These are phyloP conservation scores for Paedocypris micromegethes DNA, from an alignment of 2,797 vertebrate species.

Conservation along the genomic window DNA sequence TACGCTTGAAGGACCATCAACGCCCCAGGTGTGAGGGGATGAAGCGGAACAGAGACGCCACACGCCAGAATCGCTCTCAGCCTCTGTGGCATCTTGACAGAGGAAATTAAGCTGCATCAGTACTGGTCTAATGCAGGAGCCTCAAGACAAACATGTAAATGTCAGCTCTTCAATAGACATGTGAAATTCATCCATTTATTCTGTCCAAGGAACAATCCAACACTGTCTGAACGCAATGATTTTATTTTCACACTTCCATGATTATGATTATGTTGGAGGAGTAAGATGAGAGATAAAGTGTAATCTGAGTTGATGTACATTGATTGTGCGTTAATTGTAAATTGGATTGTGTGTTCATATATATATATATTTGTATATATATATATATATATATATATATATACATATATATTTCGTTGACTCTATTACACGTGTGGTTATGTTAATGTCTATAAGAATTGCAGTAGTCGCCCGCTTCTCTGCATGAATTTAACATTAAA, in stretches of 20 bases:
- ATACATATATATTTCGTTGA: no score
- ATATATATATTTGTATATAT: no score
- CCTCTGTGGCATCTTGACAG: slow-evolving; percentile 36
- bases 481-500: no score
- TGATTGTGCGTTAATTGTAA: no score
- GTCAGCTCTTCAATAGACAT: slow-evolving; percentile 34
- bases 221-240: neutral
- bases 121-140: slow-evolving; percentile 20
- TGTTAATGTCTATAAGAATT: no score
- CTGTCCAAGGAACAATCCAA: slow-evolving; percentile 4
- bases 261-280: neutral
- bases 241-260: neutral
- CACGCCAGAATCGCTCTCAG: slow-evolving; percentile 22
- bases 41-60: slow-evolving; percentile 29
- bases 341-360: no score
- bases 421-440: no score
- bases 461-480: no score
- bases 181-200: slow-evolving; percentile 23
- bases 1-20: slow-evolving; percentile 21
- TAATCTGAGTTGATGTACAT: neutral
- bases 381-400: no score
- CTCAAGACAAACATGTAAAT: slow-evolving; percentile 33
- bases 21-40: slow-evolving; percentile 36
- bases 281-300: no score
- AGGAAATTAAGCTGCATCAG: slow-evolving; percentile 27